Evolutionary conservation across 2,888 invertebrate genomes (phyloP), one percentile per base, ranked within the genome.

Genomic region (Microchrysa polita): DNA sequence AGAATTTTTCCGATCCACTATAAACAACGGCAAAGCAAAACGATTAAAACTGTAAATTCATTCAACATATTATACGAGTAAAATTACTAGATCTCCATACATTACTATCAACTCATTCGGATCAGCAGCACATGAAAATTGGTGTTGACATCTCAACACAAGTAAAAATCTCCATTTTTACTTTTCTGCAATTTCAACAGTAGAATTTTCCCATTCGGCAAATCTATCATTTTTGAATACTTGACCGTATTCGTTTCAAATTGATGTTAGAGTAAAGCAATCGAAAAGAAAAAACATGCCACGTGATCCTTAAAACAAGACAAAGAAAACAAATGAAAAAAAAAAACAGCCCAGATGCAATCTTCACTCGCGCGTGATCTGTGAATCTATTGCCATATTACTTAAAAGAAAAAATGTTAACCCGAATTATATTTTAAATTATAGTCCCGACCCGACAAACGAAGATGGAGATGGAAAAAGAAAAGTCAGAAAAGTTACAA

Each of bases 381-480:
- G 59, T 72, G 60, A 72, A 72, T 72, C 60, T 59, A 59, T 60
- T 72, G 72, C 72, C 72, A 72, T 72, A 72, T 60, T 69, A 69
- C 69, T 72, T 72, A 72, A 60, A n/a, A n/a, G n/a, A n/a, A n/a
- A n/a, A n/a, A n/a, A 20, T 60, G 48, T 60, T 72, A 69, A 34
- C 2, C n/a, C 42, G 60, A 72, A 60, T 72, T 60, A 72, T 72
- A n/a, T n/a, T n/a, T 72, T 72, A 72, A 34, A 72, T 72, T 72
- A 72, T n/a, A n/a, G n/a, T n/a, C n/a, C n/a, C n/a, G n/a, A n/a
- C n/a, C n/a, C n/a, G n/a, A n/a, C n/a, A n/a, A n/a, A 72, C 60
- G 23, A n/a, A 59, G 7, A 34, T 7, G 7, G 27, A 34, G 27
- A 34, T 5, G 7, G 4, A 34, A 34, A 34, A 34, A 34, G 27